These are phyloP conservation scores for Pungitius pungitius DNA, from an alignment of 2,113 vertebrate species.

Conservation along the genomic window DNA sequence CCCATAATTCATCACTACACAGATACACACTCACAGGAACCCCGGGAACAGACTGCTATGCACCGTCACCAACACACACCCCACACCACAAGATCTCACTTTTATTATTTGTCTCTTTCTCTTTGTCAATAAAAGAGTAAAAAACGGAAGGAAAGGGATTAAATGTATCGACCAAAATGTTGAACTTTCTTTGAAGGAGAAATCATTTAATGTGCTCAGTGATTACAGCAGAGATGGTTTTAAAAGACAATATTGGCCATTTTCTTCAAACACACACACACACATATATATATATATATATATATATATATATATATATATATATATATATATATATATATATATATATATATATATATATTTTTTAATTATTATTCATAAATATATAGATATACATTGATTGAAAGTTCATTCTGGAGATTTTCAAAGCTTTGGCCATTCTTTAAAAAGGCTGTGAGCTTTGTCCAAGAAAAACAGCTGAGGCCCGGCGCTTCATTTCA, in stretches of 20 bases:
- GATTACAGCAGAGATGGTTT: neutral
- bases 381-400: too few relatives aligned
- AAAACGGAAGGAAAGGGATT: neutral
- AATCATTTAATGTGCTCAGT: neutral
- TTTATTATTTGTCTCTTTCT: neutral
- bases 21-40: neutral
- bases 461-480: conserved; percentile 20
- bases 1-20: neutral
- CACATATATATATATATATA: too few relatives aligned
- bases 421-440: neutral
- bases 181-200: conserved; percentile 1
- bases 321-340: too few relatives aligned
- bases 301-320: too few relatives aligned
- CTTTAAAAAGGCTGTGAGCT: neutral
- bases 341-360: too few relatives aligned
- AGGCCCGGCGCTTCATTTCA: conserved; percentile 6
- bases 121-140: neutral
- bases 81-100: neutral
- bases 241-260: neutral
- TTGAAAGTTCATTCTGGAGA: neutral
- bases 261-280: neutral
- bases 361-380: too few relatives aligned
- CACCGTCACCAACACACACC: neutral
- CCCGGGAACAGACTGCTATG: neutral
- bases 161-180: neutral